phyloP scores from a whole-genome alignment of 2,888 invertebrate genomes.

The Rhingia rostrata region DNA sequence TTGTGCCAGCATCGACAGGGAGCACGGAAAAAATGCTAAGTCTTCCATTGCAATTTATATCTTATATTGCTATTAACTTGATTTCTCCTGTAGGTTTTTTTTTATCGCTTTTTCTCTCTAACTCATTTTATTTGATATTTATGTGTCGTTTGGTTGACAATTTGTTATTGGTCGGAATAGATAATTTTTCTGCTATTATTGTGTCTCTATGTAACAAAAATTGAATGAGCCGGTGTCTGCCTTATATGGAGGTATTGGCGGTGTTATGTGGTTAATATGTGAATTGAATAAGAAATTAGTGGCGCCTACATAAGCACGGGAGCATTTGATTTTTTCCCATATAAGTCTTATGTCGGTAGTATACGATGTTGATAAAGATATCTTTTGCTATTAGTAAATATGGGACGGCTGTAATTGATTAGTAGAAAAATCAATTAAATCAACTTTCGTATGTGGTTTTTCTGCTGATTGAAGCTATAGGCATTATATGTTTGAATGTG shows the following conservation, averaged over 20 bases:
- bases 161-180: constrained; percentile 70
- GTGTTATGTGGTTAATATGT: constrained; percentile 60
- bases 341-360: background rate
- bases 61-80: constrained; percentile 35
- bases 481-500: no score
- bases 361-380: constrained; percentile 38
- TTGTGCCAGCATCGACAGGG: background rate
- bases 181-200: constrained; percentile 55
- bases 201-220: constrained; percentile 41
- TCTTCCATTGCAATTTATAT: constrained; percentile 42
- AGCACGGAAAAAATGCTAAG: constrained; percentile 7
- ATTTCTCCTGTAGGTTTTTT: constrained; percentile 32
- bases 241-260: constrained; percentile 59
- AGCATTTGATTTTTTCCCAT: background rate
- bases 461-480: background rate
- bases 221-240: constrained; percentile 49
- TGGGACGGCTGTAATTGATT: constrained; percentile 5
- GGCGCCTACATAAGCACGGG: constrained; percentile 43
- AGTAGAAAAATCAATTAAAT: constrained; percentile 4
- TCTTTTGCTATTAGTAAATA: constrained; percentile 27
- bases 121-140: constrained; percentile 57
- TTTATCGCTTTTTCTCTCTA: constrained; percentile 32
- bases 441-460: background rate
- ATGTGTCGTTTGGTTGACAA: constrained; percentile 53
- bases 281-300: constrained; percentile 65